phyloP scores from a whole-genome alignment of 2,797 vertebrate species.

The Manis pentadactyla region DNA sequence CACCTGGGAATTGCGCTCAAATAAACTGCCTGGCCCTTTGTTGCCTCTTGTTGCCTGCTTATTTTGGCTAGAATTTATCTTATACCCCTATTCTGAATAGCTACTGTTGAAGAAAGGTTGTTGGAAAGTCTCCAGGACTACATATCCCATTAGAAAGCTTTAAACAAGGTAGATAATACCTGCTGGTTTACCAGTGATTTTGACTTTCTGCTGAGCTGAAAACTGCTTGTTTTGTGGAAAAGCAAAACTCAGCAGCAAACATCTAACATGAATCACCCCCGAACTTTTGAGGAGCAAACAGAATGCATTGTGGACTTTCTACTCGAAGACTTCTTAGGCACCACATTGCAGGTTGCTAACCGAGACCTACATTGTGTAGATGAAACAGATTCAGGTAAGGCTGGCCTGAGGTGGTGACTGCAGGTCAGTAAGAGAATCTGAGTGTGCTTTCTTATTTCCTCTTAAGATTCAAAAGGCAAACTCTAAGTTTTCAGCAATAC shows the following conservation, averaged over 20 bases:
- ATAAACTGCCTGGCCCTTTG: no score
- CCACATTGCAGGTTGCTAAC: accelerated
- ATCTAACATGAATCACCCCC: conserved; percentile 69
- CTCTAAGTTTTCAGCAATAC: not conserved
- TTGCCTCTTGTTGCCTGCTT: no score
- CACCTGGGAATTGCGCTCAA: no score
- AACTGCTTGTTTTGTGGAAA: conserved; percentile 25
- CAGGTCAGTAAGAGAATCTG: not conserved
- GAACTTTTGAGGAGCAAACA: conserved; percentile 81
- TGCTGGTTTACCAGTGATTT: not conserved
- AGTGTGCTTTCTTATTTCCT: conserved; percentile 1
- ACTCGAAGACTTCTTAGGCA: not conserved
- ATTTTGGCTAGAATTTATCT: no score
- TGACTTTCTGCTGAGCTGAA: conserved; percentile 43
- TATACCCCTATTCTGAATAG: not conserved
- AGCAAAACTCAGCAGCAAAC: conserved; percentile 10
- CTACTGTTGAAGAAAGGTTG: not conserved
- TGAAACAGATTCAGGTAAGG: conserved; percentile 69
- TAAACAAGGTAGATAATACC: not conserved
- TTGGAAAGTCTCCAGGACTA: not conserved
- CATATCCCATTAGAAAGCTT: not conserved
- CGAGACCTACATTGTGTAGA: accelerated
- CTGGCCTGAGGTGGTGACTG: not conserved
- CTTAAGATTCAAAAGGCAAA: conserved; percentile 40
- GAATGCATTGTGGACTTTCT: conserved; percentile 66